Conservation (phyloP, 2,113 vertebrate genomes). For the Prionailurus bengalensis region DNA sequence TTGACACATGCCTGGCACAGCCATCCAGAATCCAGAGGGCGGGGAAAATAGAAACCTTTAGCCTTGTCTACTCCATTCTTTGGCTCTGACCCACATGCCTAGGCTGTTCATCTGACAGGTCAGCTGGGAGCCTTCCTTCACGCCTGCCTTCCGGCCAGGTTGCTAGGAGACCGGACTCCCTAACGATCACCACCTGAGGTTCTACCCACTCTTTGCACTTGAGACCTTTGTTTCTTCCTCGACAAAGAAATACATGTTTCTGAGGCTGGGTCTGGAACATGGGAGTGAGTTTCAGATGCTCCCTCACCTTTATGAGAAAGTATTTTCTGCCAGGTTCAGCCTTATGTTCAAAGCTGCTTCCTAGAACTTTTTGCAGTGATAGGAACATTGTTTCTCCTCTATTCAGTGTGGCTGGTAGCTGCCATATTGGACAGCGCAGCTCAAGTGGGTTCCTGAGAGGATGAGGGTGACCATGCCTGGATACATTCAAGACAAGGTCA, state of each 20-base stretch:
- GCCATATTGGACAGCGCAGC: fast-evolving
- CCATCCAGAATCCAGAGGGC: neutral
- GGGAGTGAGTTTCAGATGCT: neutral
- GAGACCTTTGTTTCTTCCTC: neutral
- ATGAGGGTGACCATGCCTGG: neutral
- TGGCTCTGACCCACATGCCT: neutral
- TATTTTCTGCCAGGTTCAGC: neutral
- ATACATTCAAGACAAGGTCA: neutral
- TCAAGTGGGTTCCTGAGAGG: neutral
- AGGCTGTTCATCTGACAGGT: neutral
- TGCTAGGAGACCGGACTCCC: constrained; percentile 58
- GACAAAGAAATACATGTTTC: neutral
- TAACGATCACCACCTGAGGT: neutral
- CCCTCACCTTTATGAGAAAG: neutral
- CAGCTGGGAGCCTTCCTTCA: neutral
- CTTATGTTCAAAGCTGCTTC: fast-evolving
- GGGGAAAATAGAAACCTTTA: neutral
- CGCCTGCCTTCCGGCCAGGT: neutral
- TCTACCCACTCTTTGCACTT: fast-evolving
- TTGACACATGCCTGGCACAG: constrained; percentile 23
- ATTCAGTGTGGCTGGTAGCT: fast-evolving
- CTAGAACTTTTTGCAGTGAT: neutral
- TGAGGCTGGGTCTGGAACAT: neutral
- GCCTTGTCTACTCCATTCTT: neutral
- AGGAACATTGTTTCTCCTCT: neutral